Evolutionary conservation across 2,888 invertebrate species (phyloP).

Genomic region (Parelbella ahira): DNA sequence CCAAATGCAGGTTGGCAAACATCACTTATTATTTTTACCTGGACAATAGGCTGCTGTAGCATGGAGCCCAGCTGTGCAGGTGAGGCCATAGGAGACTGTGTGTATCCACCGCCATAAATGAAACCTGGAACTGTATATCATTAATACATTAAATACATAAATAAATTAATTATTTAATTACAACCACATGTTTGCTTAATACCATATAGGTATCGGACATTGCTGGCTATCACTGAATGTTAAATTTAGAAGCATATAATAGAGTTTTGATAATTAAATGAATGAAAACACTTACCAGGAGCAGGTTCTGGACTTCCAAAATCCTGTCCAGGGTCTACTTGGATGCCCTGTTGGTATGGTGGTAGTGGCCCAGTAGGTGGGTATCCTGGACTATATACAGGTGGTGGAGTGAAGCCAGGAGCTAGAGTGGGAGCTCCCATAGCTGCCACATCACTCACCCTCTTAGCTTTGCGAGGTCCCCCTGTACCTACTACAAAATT

Average conservation of each 20-base stretch:
- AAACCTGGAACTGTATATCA: conserved; percentile 47
- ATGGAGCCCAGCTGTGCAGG: conserved; percentile 64
- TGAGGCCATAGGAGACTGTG: conserved; percentile 50
- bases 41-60: conserved; percentile 73
- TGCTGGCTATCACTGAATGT: no score
- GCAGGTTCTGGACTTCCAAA: conserved; percentile 43
- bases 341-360: conserved; percentile 64
- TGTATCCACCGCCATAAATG: conserved; percentile 51
- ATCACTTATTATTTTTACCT: conserved; percentile 43
- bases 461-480: conserved; percentile 80
- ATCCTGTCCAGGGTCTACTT: conserved; percentile 55
- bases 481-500: conserved; percentile 61
- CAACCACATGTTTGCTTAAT: no score
- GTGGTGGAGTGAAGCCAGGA: conserved; percentile 47
- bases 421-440: conserved; percentile 81
- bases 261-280: not conserved
- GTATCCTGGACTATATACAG: conserved; percentile 47
- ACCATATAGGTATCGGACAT: no score
- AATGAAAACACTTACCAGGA: conserved; percentile 3
- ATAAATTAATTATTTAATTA: no score
- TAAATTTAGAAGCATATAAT: no score
- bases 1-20: no score
- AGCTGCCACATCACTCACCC: conserved; percentile 85
- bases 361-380: conserved; percentile 52
- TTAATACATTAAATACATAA: no score